Evolutionary conservation across 2,797 vertebrate genomes (phyloP), one percentile per base, ranked within the genome.

Genomic region (Pitangus sulphuratus): DNA sequence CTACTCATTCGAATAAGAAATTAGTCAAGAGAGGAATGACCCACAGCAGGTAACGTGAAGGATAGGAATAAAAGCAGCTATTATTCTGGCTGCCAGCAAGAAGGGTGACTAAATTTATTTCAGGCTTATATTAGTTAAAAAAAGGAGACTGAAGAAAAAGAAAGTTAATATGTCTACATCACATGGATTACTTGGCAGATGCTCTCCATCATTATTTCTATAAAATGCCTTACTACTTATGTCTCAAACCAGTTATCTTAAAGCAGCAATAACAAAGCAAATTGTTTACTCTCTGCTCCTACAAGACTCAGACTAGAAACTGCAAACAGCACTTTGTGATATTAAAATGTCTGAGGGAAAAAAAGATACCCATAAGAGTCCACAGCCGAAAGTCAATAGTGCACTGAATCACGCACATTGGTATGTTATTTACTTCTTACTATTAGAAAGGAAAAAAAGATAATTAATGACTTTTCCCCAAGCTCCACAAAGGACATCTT

Each of bases 321-420:
- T 56, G 4, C 11, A 86, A 54, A 56, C 57, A 84, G 4, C 3
- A 28, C 6, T 51, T 84, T 80, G 42, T 40, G 26, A 66, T 85
- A 58, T 66, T 74, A 84, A 87, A 92, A 77, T 11, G 2, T 31
- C 12, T 33, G 48, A 24, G 4, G 1, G 3, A 4, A 61, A 28
- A 31, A 25, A 22, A 9, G 0, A 16, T 35, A n/a, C 16, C 3
- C 4, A 3, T 50, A 51, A 37, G 5, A 65, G 11, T 54, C 12
- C 12, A 11, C 22, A 60, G 7, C 11, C 26, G 18, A 68, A 33
- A 84, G 51, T 12, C 20, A 75, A 8, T 15, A 78, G 18, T 15
- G 15, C 33, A 62, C 30, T 64, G 25, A 64, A 74, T 42, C 6
- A 15, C 25, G 28, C 24, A 12, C 18, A 21, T 33, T 40, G 18